Conservation (phyloP, 1,140 invertebrate genomes). For the Batillaria attramentaria region DNA sequence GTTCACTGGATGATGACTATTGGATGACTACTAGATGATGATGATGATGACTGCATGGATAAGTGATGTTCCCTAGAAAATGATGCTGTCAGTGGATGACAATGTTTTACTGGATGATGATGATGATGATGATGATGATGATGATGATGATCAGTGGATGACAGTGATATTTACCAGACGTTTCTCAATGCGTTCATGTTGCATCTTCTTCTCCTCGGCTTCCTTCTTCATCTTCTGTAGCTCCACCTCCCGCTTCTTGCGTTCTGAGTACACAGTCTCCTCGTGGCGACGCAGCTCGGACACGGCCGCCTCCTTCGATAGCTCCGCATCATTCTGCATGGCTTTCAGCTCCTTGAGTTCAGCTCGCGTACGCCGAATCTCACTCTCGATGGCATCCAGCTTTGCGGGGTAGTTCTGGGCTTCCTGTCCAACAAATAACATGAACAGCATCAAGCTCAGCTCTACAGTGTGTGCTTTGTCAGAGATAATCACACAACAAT, state of each 20-base stretch:
- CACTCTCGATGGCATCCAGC: constrained; percentile 64
- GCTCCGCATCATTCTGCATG: constrained; percentile 70
- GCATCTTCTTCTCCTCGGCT: constrained; percentile 72
- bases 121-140: too few relatives aligned
- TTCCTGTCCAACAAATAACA: constrained; percentile 49
- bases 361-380: constrained; percentile 58
- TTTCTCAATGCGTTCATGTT: constrained; percentile 70
- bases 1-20: too few relatives aligned
- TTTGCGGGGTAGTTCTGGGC: constrained; percentile 62
- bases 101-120: too few relatives aligned
- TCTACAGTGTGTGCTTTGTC: too few relatives aligned
- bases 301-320: constrained; percentile 67
- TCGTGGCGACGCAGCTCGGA: constrained; percentile 66
- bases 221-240: constrained; percentile 71
- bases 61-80: too few relatives aligned
- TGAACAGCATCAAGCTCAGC: too few relatives aligned
- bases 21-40: too few relatives aligned
- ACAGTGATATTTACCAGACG: constrained; percentile 71
- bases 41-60: too few relatives aligned
- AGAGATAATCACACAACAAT: too few relatives aligned
- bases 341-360: constrained; percentile 68
- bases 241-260: constrained; percentile 71
- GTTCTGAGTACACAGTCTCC: constrained; percentile 68
- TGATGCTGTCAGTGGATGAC: too few relatives aligned
- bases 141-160: too few relatives aligned